These are phyloP conservation scores for Cercopithecus mona DNA, from an alignment of 2,113 vertebrate species.

Conservation along the genomic window DNA sequence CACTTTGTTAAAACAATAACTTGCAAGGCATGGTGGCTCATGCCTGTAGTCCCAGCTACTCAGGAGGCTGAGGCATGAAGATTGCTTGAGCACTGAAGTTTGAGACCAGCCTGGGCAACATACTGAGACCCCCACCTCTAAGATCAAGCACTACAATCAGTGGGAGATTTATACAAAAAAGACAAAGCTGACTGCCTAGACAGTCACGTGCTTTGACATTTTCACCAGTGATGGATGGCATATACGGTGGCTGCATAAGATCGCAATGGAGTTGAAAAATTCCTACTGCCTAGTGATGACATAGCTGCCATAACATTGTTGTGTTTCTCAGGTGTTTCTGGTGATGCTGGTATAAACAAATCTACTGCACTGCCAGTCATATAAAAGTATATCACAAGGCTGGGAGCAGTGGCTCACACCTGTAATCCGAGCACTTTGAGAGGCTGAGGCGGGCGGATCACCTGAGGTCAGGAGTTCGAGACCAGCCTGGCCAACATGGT, in stretches of 20 bases:
- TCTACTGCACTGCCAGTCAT: not conserved
- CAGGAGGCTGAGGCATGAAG: not conserved
- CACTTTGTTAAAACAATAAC: not conserved
- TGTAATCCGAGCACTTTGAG: no score
- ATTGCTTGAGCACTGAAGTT: not conserved
- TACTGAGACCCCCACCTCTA: not conserved
- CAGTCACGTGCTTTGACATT: not conserved
- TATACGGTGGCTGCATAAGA: not conserved
- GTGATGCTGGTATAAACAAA: not conserved
- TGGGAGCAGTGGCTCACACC: no score
- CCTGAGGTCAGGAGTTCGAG: no score
- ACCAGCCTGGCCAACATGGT: no score
- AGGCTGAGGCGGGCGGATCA: no score
- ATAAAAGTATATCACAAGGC: not conserved
- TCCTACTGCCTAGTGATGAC: not conserved
- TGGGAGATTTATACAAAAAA: not conserved
- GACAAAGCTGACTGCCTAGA: not conserved
- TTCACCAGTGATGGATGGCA: not conserved
- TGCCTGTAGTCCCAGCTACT: not conserved
- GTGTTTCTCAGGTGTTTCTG: not conserved
- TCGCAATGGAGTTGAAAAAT: not conserved
- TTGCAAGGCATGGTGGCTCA: not conserved
- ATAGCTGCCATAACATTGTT: not conserved
- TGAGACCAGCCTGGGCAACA: not conserved
- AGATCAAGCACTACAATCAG: not conserved